Evolutionary conservation across 2,888 invertebrate species (phyloP).

Genomic region (Calameuta idolon): DNA sequence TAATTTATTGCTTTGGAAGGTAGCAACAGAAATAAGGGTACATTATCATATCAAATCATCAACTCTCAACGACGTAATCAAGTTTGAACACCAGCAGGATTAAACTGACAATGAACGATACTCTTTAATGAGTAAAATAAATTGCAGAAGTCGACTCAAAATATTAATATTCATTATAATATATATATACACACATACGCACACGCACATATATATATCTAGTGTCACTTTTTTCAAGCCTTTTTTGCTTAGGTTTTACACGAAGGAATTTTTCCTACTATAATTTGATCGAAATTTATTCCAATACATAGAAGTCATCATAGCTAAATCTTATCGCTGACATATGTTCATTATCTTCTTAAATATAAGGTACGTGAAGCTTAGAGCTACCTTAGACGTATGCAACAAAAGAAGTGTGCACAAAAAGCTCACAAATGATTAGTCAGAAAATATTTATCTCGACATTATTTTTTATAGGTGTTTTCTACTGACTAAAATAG

Average conservation of each 20-base stretch:
- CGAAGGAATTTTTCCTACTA: not conserved
- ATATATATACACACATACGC: not conserved
- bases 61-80: not conserved
- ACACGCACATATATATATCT: not conserved
- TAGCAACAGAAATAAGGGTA: not conserved
- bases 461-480: not conserved
- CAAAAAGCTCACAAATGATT: not conserved
- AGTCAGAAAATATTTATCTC: not conserved
- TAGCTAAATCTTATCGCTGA: not conserved
- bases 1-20: not conserved
- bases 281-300: not conserved
- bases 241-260: not conserved
- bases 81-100: not conserved
- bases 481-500: not conserved
- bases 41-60: not conserved
- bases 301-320: not conserved
- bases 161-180: not conserved
- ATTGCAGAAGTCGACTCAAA: not conserved
- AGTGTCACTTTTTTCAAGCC: not conserved
- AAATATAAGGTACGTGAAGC: not conserved
- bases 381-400: not conserved
- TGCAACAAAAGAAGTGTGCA: not conserved
- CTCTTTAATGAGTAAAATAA: not conserved
- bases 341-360: not conserved
- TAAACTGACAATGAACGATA: not conserved